Conservation (phyloP, 2,888 invertebrate genomes). For the Orthosia incerta region DNA sequence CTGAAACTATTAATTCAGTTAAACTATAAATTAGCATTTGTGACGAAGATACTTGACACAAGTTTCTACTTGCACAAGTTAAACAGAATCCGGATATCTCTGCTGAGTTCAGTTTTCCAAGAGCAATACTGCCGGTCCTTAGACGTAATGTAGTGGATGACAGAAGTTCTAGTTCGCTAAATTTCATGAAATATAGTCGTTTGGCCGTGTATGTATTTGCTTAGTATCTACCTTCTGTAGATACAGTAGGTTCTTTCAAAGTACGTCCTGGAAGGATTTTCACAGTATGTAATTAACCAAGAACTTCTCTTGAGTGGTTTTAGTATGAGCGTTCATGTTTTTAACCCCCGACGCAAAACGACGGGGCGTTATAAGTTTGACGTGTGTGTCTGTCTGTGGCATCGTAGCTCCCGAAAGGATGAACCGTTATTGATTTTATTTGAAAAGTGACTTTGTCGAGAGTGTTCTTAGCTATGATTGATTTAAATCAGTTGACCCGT, state of each 20-base stretch:
- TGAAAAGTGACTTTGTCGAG: too few species aligned
- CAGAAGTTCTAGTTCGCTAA: slow-evolving; percentile 27
- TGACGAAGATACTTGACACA: slow-evolving; percentile 63
- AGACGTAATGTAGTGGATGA: slow-evolving; percentile 7
- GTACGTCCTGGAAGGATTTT: background rate
- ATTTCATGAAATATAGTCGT: background rate
- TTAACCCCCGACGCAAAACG: too few species aligned
- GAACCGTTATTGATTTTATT: too few species aligned
- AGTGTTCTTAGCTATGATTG: too few species aligned
- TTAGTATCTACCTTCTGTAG: too few species aligned
- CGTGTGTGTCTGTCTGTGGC: too few species aligned
- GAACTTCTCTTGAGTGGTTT: too few species aligned
- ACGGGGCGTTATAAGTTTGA: too few species aligned
- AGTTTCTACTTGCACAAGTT: slow-evolving; percentile 63
- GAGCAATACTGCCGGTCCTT: slow-evolving; percentile 61
- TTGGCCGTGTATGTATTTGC: background rate
- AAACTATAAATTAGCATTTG: slow-evolving; percentile 64
- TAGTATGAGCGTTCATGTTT: too few species aligned
- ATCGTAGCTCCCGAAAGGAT: too few species aligned
- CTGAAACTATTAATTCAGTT: slow-evolving; percentile 60
- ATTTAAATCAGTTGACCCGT: too few species aligned
- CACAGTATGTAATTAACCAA: too few species aligned
- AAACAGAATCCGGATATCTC: slow-evolving; percentile 66
- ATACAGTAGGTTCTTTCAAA: background rate
- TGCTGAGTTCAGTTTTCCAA: slow-evolving; percentile 64